These are phyloP conservation scores for Coenobita brevimanus DNA, from an alignment of 1,140 invertebrate species.

Conservation along the genomic window DNA sequence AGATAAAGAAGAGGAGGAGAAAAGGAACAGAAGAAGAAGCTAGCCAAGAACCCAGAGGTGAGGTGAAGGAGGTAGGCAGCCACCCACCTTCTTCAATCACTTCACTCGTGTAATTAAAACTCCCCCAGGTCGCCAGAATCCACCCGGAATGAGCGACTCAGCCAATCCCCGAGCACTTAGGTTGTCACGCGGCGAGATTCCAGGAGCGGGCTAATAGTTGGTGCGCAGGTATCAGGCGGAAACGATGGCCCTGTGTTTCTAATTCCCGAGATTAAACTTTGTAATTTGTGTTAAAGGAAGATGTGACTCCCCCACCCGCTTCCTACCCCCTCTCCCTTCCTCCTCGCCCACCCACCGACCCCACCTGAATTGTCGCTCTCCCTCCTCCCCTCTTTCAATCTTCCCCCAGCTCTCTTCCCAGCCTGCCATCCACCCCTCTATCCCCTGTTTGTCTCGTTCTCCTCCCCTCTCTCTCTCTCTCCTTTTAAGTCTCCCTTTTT, in stretches of 20 bases:
- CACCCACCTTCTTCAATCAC: slow-evolving; percentile 5
- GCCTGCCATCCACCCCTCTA: too few species aligned
- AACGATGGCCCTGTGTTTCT: slow-evolving; percentile 45
- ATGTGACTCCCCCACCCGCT: background rate
- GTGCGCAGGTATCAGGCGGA: slow-evolving; percentile 13
- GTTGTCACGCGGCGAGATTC: slow-evolving; percentile 25
- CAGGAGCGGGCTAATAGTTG: slow-evolving; percentile 37
- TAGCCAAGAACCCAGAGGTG: background rate
- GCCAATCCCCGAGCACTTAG: slow-evolving; percentile 32
- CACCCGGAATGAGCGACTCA: slow-evolving; percentile 42
- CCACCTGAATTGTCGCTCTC: too few species aligned
- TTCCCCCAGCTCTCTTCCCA: too few species aligned
- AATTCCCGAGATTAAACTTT: slow-evolving; percentile 63
- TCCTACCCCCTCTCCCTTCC: background rate
- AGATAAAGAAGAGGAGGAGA: background rate
- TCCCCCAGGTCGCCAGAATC: slow-evolving; percentile 21
- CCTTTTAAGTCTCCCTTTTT: too few species aligned
- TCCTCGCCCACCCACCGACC: too few species aligned
- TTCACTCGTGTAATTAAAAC: slow-evolving; percentile 35
- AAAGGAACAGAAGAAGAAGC: background rate
- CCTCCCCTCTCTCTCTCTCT: too few species aligned
- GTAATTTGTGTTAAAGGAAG: slow-evolving; percentile 62
- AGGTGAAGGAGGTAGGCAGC: background rate
- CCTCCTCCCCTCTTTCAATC: too few species aligned
- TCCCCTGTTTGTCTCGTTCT: too few species aligned